Percentiles rank a stretch among this genome's conserved stretches.
Evolutionary conservation across 1,140 invertebrate genomes (phyloP).

Genomic region (Pectinophora gossypiella): DNA sequence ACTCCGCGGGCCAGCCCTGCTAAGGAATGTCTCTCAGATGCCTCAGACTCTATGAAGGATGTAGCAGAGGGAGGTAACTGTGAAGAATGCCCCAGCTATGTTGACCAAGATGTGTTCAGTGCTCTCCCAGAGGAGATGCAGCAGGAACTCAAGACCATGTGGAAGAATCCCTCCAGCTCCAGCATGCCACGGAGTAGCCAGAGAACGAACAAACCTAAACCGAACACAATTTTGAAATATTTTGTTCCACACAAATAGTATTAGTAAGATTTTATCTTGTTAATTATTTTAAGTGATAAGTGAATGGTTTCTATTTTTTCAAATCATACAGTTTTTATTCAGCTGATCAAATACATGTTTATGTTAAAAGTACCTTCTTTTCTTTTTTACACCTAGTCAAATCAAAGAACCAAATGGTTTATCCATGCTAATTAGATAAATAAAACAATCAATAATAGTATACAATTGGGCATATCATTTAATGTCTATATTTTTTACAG

Average conservation of each 20-base stretch:
- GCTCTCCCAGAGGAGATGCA: slow-evolving; percentile 78
- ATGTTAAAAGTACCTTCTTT: slow-evolving; percentile 52
- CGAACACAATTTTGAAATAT: slow-evolving; percentile 78
- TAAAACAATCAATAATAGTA: slow-evolving; percentile 4
- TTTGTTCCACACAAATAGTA: slow-evolving; percentile 79
- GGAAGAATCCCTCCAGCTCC: slow-evolving; percentile 73
- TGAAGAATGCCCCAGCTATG: slow-evolving; percentile 74
- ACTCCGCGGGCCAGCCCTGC: slow-evolving; percentile 64
- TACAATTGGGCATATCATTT: slow-evolving; percentile 69
- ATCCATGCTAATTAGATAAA: slow-evolving; percentile 5
- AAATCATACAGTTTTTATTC: slow-evolving; percentile 74
- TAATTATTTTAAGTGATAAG: slow-evolving; percentile 72
- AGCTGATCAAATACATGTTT: slow-evolving; percentile 74
- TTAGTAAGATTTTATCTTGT: slow-evolving; percentile 69
- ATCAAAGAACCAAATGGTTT: too few relatives aligned
- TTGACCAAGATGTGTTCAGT: slow-evolving; percentile 78
- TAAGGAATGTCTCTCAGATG: slow-evolving; percentile 60
- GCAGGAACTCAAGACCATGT: slow-evolving; percentile 78
- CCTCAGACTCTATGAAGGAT: slow-evolving; percentile 59
- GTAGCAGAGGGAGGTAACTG: slow-evolving; percentile 46
- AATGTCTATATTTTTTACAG: slow-evolving; percentile 73
- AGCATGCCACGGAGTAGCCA: slow-evolving; percentile 58
- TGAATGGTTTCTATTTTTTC: slow-evolving; percentile 75
- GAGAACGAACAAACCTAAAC: slow-evolving; percentile 65
- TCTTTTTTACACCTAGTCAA: slow-evolving; percentile 8